Evolutionary conservation across 2,113 vertebrate genomes (phyloP).

Genomic region (Sylvicapra grimmia): DNA sequence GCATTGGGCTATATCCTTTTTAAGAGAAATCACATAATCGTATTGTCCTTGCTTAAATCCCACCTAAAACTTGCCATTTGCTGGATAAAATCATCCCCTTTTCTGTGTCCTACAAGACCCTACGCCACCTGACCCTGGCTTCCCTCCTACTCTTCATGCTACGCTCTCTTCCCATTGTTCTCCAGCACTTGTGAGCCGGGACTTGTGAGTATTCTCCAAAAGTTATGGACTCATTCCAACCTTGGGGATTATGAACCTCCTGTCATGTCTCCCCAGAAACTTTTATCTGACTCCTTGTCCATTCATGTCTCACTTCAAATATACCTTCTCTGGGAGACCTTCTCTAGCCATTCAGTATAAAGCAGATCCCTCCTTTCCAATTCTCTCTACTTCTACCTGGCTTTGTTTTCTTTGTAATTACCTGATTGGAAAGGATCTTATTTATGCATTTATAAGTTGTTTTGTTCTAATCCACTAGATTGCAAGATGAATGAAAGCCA

Average conservation of each 20-base stretch:
- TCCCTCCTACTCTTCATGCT: background rate
- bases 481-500: background rate
- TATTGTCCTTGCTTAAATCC: background rate
- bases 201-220: background rate
- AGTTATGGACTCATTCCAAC: background rate
- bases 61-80: background rate
- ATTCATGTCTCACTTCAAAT: background rate
- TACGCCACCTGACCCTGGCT: fast-evolving
- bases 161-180: background rate
- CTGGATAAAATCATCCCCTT: background rate
- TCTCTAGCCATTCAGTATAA: background rate
- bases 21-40: background rate
- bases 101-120: background rate
- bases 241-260: background rate
- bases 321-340: background rate
- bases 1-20: background rate
- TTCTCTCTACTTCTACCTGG: background rate
- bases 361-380: background rate
- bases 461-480: background rate
- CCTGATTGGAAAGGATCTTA: background rate
- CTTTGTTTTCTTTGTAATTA: background rate
- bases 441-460: background rate
- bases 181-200: background rate
- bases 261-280: background rate
- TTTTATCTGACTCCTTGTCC: background rate